Evolutionary conservation across 2,888 invertebrate species (phyloP), one percentile per base, ranked within the genome.

Genomic region (Nephrocerus scutellatus): DNA sequence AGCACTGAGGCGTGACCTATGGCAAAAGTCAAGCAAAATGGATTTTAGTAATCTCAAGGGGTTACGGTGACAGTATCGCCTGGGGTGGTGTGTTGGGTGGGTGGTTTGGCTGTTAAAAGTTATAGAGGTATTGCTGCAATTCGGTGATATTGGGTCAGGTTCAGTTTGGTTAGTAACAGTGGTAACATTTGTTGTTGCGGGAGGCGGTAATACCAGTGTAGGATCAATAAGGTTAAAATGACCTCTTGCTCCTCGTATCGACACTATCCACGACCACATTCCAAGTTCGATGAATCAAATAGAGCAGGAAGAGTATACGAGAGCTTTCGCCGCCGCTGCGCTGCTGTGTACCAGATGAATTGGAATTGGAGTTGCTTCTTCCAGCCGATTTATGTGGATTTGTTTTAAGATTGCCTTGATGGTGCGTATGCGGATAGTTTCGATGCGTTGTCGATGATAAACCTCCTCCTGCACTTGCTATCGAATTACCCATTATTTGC

Each of bases 201-300:
- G n/a, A n/a, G n/a, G n/a, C n/a, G n/a, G n/a, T n/a, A n/a, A n/a
- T n/a, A n/a, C n/a, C n/a, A n/a, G 23, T 14, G 13, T 20, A 6
- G 21, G 2, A 6, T 7, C 23, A 15, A 1, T 22, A 21, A 21
- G 14, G 19, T 23, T 21, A 3, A 36, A 39, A 70, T 71, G 69
- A 52, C 75, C 72, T 62, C 70, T 76, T 62, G 43, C 59, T 57
- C 71, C 59, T 74, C 1, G 72, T 64, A 56, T 77, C 77, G 40
- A 77, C 72, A 49, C 76, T 74, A 43, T 79, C 79, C 30, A 78
- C 71, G 4, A 80, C 74, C 10, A 80, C 74, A 55, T 75, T 77
- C 80, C 81, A 82, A 10, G 81, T 81, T 47, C 80, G 75, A 53
- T 80, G 77, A 52, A 82, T 77, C 41, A 82, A 69, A 60, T 81